Conservation (phyloP, 2,113 vertebrate genomes). For the Nansenia antarctica region DNA sequence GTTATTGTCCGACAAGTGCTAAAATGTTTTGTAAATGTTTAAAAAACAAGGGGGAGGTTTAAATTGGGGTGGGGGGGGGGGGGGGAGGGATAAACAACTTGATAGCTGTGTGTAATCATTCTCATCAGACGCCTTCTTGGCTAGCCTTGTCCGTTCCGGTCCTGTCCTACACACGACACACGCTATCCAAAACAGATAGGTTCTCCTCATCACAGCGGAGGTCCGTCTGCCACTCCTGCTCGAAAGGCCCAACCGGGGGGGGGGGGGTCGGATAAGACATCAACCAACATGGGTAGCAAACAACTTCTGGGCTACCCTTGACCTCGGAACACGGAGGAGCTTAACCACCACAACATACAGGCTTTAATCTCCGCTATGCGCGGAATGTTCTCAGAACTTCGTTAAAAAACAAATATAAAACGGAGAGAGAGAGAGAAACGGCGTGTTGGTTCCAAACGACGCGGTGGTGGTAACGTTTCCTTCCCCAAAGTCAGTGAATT, state of each 20-base stretch:
- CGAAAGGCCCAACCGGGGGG: too few species aligned
- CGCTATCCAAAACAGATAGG: neutral
- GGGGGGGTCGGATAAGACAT: neutral
- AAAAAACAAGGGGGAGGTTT: slow-evolving; percentile 5
- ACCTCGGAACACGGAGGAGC: neutral
- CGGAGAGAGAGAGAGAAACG: neutral
- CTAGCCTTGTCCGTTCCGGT: neutral
- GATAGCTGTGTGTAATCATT: slow-evolving; percentile 20
- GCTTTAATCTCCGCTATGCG: neutral
- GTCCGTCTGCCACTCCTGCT: neutral
- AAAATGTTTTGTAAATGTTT: slow-evolving; percentile 43
- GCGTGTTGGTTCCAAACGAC: neutral
- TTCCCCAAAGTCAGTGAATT: neutral
- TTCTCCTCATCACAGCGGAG: neutral
- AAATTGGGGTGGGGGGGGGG: neutral
- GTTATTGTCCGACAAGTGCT: slow-evolving; percentile 10
- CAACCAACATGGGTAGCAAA: neutral
- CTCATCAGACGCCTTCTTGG: slow-evolving; percentile 1
- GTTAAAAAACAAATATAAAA: slow-evolving; percentile 2
- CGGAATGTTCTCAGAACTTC: neutral
- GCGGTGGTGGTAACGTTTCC: neutral
- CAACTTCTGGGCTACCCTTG: neutral
- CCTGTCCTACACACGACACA: neutral
- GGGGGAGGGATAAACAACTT: slow-evolving; percentile 31
- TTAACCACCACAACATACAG: neutral